Percentiles rank a stretch among this genome's conserved stretches.
phyloP scores from a whole-genome alignment of 2,113 vertebrate genomes.

The Gorsachius goisagi region DNA sequence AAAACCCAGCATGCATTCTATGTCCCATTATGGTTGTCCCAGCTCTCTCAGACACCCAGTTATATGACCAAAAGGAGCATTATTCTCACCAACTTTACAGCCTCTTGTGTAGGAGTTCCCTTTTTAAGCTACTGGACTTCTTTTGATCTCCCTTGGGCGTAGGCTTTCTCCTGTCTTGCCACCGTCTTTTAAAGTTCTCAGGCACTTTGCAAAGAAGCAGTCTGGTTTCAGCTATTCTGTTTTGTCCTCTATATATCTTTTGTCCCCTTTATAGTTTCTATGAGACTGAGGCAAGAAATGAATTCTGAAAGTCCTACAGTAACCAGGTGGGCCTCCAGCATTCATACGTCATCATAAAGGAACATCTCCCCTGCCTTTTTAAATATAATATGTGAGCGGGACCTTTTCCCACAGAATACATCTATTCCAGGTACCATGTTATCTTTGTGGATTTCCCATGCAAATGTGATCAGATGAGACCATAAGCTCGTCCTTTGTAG shows the following conservation, averaged over 20 bases:
- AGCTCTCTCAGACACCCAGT: conserved; percentile 1
- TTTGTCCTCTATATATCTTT: not conserved
- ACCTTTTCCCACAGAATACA: not conserved
- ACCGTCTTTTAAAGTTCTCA: not conserved
- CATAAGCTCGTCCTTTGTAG: not conserved
- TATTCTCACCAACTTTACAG: conserved; percentile 22
- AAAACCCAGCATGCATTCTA: not conserved
- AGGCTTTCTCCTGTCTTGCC: not conserved
- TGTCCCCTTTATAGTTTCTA: not conserved
- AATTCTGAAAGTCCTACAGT: not conserved
- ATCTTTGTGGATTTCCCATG: not conserved
- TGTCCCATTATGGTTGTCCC: not conserved
- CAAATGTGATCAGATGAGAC: not conserved
- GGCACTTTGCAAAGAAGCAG: not conserved
- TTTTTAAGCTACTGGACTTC: not conserved
- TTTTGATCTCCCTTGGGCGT: not conserved
- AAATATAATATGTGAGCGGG: not conserved
- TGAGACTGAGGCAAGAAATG: not conserved
- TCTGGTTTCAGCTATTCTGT: not conserved
- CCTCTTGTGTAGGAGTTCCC: not conserved
- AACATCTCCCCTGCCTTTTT: not conserved
- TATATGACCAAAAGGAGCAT: not conserved
- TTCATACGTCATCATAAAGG: not conserved
- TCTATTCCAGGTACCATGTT: not conserved
- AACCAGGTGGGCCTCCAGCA: not conserved